Base-by-base conservation (phyloP, 64 coral and sea anemone species). In the Montipora cactus region DNA sequence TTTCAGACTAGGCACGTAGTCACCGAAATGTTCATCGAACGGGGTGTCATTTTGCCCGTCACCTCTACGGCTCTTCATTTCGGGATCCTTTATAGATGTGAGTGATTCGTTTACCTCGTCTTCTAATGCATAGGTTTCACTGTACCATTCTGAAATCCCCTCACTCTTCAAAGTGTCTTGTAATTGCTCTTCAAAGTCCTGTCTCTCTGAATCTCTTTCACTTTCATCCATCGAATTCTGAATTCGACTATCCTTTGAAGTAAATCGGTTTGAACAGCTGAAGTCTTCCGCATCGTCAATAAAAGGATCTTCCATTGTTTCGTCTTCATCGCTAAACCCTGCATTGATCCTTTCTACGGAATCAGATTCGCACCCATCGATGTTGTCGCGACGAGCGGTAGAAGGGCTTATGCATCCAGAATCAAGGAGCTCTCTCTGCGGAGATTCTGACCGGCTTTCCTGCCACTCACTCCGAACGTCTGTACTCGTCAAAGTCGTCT, bases 291-390 rank as follows among this genome's bases (percentile, higher is more conserved):
- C 23, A 15, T 8, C 13, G n/a, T 67, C 45, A 49, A 14, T 10
- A 5, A 72, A 5, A n/a, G 16, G 2, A 23, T 71, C 45, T 49
- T 5, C 28, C 15, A 71, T 3, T 45, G 9, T 8, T 16, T 86
- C 82, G 8, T 86, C 64, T 72, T 72, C 82, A 47, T 86, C 16
- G 82, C 82, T 86, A 67, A 86, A 86, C 7, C 64, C 62, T 8
- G 45, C 62, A n/a, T 86, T 86, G 47, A 44, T 71, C 7, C 19
- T 86, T 86, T 72, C 64, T 4, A 44, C 19, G 3, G 66, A n/a
- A 21, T 86, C 82, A 46, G 82, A 86, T 21, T 86, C 66, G 45
- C 82, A 86, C 1, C 82, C 82, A 51, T 86, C 82, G 18, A 86
- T 86, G 64, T 86, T 86, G 14, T 86, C 82, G 50, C 82, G 49